These are phyloP conservation scores for Elmis aenea DNA, from an alignment of 2,888 invertebrate genomes.

Conservation along the genomic window DNA sequence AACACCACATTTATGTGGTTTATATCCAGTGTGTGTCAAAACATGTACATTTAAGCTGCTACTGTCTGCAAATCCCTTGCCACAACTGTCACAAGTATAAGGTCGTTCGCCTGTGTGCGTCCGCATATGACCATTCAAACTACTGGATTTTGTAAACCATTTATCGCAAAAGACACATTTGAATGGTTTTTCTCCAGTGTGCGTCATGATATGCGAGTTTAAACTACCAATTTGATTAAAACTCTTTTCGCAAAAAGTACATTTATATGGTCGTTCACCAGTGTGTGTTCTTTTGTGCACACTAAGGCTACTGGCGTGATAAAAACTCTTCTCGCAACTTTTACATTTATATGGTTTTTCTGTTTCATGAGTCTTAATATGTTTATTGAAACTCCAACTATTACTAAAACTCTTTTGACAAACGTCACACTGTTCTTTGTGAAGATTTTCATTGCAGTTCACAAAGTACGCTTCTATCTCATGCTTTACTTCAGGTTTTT, in stretches of 20 bases:
- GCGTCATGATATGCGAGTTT: conserved; percentile 36
- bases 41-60: conserved; percentile 32
- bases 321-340: conserved; percentile 33
- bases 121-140: conserved; percentile 31
- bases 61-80: conserved; percentile 33
- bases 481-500: too few relatives aligned
- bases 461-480: too few relatives aligned
- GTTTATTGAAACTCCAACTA: too few relatives aligned
- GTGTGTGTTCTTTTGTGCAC: conserved; percentile 33
- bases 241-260: conserved; percentile 33
- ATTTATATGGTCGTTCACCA: conserved; percentile 33
- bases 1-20: too few relatives aligned
- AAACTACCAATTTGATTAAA: conserved; percentile 35
- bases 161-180: conserved; percentile 33
- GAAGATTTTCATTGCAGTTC: too few relatives aligned
- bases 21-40: conserved; percentile 35
- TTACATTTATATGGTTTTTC: conserved; percentile 35
- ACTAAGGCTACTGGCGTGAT: conserved; percentile 35
- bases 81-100: conserved; percentile 29
- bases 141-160: conserved; percentile 33
- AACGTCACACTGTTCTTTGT: too few relatives aligned
- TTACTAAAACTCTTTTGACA: too few relatives aligned
- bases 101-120: conserved; percentile 30
- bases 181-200: conserved; percentile 35
- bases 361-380: too few relatives aligned